Evolutionary conservation across 2,797 vertebrate species (phyloP).

Genomic region (Lithobates pipiens): DNA sequence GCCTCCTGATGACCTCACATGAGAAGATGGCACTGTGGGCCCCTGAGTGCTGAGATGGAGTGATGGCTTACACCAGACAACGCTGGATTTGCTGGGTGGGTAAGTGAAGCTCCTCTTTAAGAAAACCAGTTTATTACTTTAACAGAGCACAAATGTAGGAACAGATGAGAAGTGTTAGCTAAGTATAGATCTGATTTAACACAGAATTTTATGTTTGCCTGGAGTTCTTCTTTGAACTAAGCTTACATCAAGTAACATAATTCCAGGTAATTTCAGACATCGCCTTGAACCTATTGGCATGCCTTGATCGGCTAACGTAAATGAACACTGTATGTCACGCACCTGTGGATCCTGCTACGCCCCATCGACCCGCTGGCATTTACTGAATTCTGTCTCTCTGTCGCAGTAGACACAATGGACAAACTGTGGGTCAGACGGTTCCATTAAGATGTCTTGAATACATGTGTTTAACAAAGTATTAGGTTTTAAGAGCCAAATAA

Average conservation of each 20-base stretch:
- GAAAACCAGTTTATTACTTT: no score
- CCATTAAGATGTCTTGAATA: constrained; percentile 7
- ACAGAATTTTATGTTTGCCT: background rate
- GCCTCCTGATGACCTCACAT: no score
- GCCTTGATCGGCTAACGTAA: constrained; percentile 1
- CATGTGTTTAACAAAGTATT: constrained; percentile 26
- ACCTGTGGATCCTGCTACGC: constrained; percentile 49
- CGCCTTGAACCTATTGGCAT: background rate
- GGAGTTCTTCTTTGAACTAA: background rate
- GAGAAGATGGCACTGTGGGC: no score
- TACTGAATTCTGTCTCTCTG: constrained; percentile 28
- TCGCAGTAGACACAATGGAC: constrained; percentile 40
- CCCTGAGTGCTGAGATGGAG: no score
- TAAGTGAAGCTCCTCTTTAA: no score
- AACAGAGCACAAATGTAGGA: no score
- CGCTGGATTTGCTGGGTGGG: no score
- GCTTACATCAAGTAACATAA: background rate
- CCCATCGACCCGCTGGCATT: constrained; percentile 38
- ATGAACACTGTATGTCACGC: constrained; percentile 33
- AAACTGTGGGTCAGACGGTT: constrained; percentile 34
- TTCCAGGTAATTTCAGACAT: background rate
- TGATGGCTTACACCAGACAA: no score
- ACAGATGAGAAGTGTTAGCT: no score
- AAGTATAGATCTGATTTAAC: no score
- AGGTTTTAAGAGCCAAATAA: constrained; percentile 16